phyloP scores from a whole-genome alignment of 2,888 invertebrate species.

The Orthosia gothica region DNA sequence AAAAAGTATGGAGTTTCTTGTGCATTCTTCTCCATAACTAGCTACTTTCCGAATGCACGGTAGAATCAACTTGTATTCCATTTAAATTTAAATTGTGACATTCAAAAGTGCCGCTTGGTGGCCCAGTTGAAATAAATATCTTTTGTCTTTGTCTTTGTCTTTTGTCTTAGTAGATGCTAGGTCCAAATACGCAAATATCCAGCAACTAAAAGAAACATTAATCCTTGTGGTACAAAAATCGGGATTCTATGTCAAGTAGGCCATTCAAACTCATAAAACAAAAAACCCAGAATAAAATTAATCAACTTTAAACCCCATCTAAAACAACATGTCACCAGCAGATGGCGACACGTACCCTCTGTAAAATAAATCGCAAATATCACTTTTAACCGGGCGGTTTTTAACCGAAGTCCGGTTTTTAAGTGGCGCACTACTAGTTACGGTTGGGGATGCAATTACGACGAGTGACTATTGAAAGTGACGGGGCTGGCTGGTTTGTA shows the following conservation, averaged over 20 bases:
- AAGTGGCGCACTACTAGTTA: conserved; percentile 57
- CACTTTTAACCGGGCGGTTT: conserved; percentile 47
- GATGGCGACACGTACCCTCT: conserved; percentile 38
- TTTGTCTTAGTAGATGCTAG: not conserved
- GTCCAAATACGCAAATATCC: not conserved
- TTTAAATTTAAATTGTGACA: too few relatives aligned
- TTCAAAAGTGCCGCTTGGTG: too few relatives aligned
- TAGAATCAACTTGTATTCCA: too few relatives aligned
- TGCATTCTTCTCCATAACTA: too few relatives aligned
- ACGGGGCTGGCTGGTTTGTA: conserved; percentile 14
- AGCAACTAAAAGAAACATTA: not conserved
- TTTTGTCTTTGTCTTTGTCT: too few relatives aligned
- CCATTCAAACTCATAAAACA: conserved; percentile 6
- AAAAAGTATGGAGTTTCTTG: too few relatives aligned
- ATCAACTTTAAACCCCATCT: conserved; percentile 49
- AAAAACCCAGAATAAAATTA: conserved; percentile 44
- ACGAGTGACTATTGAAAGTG: conserved; percentile 53
- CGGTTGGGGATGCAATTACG: conserved; percentile 57
- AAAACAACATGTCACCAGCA: conserved; percentile 54
- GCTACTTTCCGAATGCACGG: too few relatives aligned
- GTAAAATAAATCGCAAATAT: conserved; percentile 56
- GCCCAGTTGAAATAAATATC: too few relatives aligned
- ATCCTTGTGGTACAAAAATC: not conserved
- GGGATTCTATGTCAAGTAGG: not conserved
- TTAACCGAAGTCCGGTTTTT: conserved; percentile 56